Evolutionary conservation across 2,797 vertebrate genomes (phyloP).

Genomic region (Poeciliopsis infans): DNA sequence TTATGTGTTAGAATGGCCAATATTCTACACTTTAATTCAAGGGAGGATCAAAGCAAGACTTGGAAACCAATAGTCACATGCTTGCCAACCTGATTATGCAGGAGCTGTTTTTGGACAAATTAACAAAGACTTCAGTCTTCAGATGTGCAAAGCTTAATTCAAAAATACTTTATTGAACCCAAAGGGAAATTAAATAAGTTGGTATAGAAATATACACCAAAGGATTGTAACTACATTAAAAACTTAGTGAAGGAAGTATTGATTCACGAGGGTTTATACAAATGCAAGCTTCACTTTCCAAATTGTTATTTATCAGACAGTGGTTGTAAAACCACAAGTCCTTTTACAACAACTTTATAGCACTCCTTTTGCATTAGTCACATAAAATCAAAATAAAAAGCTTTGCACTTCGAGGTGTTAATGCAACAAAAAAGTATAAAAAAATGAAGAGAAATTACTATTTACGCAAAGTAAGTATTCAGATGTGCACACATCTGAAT

Average conservation of each 20-base stretch:
- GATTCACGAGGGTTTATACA: background rate
- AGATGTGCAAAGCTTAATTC: background rate
- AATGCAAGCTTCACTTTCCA: background rate
- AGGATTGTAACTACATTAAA: background rate
- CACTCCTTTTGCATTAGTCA: background rate
- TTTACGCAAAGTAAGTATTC: background rate
- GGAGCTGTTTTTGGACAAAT: background rate
- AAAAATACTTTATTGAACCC: no score
- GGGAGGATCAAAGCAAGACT: background rate
- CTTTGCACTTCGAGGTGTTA: background rate
- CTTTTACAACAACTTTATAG: background rate
- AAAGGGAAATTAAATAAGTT: background rate
- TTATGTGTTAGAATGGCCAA: background rate
- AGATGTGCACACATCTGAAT: background rate
- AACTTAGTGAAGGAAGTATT: background rate
- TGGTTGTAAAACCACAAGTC: background rate
- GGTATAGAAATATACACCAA: background rate
- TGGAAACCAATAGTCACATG: background rate
- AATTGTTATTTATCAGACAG: background rate
- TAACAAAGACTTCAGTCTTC: background rate
- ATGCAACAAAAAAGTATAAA: background rate
- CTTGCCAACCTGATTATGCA: background rate
- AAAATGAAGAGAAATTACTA: background rate
- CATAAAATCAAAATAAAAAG: background rate
- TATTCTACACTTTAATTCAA: background rate